These are phyloP conservation scores for Jaculus jaculus DNA, from an alignment of 2,113 vertebrate genomes.

Conservation along the genomic window DNA sequence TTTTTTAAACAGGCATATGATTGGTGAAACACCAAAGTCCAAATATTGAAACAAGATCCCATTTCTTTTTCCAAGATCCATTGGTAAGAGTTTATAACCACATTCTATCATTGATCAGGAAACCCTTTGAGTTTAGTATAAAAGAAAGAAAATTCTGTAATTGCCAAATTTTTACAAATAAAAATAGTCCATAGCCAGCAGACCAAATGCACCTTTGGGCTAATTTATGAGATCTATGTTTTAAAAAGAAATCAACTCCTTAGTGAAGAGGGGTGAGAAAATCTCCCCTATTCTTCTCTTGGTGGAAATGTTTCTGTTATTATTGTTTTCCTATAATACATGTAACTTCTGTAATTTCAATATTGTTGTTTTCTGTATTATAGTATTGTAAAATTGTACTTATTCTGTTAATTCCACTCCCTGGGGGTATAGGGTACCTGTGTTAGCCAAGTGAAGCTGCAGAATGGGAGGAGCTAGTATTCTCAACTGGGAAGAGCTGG, in stretches of 20 bases:
- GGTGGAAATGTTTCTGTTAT: constrained; percentile 66
- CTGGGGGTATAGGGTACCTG: constrained; percentile 54
- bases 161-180: constrained; percentile 64
- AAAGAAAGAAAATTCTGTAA: constrained; percentile 56
- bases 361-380: constrained; percentile 66
- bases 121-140: constrained; percentile 42
- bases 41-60: constrained; percentile 22
- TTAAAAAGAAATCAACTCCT: constrained; percentile 55
- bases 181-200: constrained; percentile 69
- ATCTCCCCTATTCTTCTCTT: constrained; percentile 28
- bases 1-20: constrained; percentile 39
- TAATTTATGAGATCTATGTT: constrained; percentile 54
- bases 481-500: constrained; percentile 14
- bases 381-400: constrained; percentile 68
- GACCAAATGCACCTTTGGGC: constrained; percentile 71
- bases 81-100: constrained; percentile 2
- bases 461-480: constrained; percentile 14
- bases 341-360: constrained; percentile 65
- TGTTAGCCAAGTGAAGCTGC: constrained; percentile 51
- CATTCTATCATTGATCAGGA: constrained; percentile 12
- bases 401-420: constrained; percentile 60
- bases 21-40: constrained; percentile 27
- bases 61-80: constrained; percentile 19
- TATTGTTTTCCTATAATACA: constrained; percentile 39
- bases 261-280: constrained; percentile 17